Evolutionary conservation across 92 coral and sea anemone species (phyloP).

Genomic region (Umimayanthus kanabou): DNA sequence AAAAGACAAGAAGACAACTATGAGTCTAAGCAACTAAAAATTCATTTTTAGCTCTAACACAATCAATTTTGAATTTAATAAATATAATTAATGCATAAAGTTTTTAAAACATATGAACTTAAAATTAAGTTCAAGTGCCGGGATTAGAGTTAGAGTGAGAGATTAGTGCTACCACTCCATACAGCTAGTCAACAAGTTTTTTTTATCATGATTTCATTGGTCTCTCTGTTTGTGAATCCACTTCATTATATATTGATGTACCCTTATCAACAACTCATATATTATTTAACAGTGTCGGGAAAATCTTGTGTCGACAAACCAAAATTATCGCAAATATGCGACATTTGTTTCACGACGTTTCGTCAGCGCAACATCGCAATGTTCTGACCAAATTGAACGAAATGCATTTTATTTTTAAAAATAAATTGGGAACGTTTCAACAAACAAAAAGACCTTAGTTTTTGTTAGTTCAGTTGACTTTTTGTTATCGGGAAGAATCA

Average conservation of each 20-base stretch:
- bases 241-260: constrained; percentile 12
- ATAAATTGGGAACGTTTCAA: background rate
- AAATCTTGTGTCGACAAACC: constrained; percentile 8
- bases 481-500: background rate
- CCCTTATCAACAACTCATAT: constrained; percentile 21
- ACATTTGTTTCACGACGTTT: constrained; percentile 2
- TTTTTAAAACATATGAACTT: background rate
- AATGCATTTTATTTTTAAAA: background rate
- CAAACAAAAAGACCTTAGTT: background rate
- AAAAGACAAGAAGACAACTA: no score
- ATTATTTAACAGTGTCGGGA: background rate
- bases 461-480: background rate
- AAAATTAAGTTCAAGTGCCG: background rate
- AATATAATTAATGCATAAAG: no score
- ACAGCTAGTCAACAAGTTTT: background rate
- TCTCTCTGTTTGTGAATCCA: background rate
- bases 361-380: background rate
- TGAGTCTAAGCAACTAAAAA: no score
- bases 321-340: background rate
- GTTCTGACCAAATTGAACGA: background rate
- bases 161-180: background rate
- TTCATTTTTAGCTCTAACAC: no score
- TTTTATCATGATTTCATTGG: background rate
- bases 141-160: background rate
- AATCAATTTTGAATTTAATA: no score